Conservation (phyloP, 2,797 vertebrate species). For the Capromys pilorides region DNA sequence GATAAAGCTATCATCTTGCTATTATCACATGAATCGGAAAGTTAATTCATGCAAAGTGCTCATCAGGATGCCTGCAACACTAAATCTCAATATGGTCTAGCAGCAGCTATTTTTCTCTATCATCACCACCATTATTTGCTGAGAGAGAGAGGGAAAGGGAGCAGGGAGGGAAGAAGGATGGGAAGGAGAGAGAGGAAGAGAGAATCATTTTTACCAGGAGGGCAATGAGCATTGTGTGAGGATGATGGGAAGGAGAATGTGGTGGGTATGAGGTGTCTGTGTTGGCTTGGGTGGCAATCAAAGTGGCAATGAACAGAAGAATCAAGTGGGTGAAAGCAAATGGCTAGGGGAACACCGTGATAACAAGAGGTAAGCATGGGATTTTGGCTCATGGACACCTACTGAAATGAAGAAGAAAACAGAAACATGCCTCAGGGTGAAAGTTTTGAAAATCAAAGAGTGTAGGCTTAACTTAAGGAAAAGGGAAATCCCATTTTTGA, state of each 20-base stretch:
- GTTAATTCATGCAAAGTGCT: background rate
- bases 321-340: background rate
- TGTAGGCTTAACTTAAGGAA: background rate
- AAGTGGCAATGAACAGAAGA: background rate
- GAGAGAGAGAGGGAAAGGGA: background rate
- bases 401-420: background rate
- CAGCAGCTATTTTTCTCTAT: background rate
- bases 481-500: background rate
- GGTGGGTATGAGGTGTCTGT: background rate
- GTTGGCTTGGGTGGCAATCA: background rate
- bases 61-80: background rate
- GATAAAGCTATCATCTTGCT: background rate
- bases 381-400: background rate
- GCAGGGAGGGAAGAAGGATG: too few species aligned
- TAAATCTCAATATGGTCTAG: background rate
- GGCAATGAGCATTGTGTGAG: background rate
- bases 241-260: background rate
- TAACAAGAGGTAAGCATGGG: background rate
- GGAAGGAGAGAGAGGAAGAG: background rate
- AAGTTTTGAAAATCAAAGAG: background rate
- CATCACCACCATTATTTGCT: background rate
- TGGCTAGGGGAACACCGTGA: background rate
- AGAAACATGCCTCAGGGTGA: background rate
- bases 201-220: background rate
- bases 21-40: slow-evolving; percentile 37